These are phyloP conservation scores for Euphonia xanthogaster DNA, from an alignment of 2,797 vertebrate species.

Conservation along the genomic window DNA sequence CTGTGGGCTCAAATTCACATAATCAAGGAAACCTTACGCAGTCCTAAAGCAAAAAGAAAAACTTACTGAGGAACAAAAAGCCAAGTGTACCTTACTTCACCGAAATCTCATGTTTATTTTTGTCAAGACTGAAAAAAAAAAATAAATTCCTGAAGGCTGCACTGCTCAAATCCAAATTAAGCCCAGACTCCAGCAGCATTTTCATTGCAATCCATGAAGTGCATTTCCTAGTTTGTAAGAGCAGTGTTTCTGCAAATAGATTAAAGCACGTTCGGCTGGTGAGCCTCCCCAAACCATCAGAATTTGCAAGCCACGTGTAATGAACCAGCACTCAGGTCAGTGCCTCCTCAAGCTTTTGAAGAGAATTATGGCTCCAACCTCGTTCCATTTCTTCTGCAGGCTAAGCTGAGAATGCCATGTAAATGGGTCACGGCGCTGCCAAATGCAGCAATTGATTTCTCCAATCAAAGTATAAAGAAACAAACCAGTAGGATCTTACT, in stretches of 20 bases:
- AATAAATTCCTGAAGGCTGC: constrained; percentile 56
- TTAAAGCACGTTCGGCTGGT: constrained; percentile 62
- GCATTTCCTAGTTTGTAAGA: constrained; percentile 51
- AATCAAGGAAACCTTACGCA: constrained; percentile 70
- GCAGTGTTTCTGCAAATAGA: constrained; percentile 60
- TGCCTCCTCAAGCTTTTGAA: constrained; percentile 69
- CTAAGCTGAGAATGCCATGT: constrained; percentile 83
- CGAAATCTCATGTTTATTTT: constrained; percentile 77
- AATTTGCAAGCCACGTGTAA: constrained; percentile 64
- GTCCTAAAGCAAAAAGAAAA: constrained; percentile 71
- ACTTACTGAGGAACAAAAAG: constrained; percentile 71
- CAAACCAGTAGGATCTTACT: constrained; percentile 79
- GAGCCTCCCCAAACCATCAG: constrained; percentile 62
- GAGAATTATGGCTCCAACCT: constrained; percentile 69
- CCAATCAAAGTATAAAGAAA: constrained; percentile 79
- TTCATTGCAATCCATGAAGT: constrained; percentile 38
- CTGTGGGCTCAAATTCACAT: constrained; percentile 65
- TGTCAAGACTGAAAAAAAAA: constrained; percentile 54
- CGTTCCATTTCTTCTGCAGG: constrained; percentile 71
- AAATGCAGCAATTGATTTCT: constrained; percentile 77
- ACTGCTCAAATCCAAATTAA: constrained; percentile 58
- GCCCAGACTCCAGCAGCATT: constrained; percentile 57
- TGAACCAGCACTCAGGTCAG: constrained; percentile 62
- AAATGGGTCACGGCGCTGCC: constrained; percentile 79
- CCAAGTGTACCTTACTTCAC: constrained; percentile 75